phyloP scores from a whole-genome alignment of 2,888 invertebrate species.

The Capitulum mitella region DNA sequence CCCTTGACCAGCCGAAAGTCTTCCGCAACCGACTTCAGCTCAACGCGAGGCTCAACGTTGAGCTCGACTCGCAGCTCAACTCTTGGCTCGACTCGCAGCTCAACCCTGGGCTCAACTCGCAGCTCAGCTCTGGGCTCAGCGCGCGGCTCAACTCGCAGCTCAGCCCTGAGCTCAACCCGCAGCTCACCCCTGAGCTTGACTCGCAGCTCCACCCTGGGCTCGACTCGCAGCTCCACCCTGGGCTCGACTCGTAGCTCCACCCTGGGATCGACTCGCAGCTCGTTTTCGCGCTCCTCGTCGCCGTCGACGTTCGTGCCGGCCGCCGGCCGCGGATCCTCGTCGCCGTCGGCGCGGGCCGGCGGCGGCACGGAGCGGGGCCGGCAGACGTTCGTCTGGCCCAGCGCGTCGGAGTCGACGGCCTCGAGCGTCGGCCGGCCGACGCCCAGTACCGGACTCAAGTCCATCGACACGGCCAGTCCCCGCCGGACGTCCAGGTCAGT shows the following conservation, averaged over 20 bases:
- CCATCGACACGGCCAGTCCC: not conserved
- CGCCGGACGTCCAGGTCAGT: not conserved
- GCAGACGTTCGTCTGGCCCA: not conserved
- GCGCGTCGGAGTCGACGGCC: too few relatives aligned
- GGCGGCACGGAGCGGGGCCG: not conserved
- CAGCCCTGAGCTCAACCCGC: not conserved
- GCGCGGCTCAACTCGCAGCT: not conserved
- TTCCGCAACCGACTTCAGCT: not conserved
- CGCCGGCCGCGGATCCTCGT: not conserved
- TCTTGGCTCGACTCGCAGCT: not conserved
- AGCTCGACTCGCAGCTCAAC: not conserved
- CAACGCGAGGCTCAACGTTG: not conserved
- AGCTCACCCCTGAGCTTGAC: not conserved
- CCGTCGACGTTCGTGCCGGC: not conserved
- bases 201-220: not conserved
- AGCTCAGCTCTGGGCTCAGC: not conserved
- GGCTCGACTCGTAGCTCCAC: not conserved
- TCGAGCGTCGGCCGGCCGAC: not conserved
- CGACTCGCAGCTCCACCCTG: not conserved
- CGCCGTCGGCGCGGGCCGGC: not conserved
- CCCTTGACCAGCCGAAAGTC: not conserved
- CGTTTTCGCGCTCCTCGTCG: not conserved
- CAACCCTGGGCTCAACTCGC: not conserved
- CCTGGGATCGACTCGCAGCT: not conserved
- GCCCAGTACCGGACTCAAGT: not conserved